Evolutionary conservation across 2,113 vertebrate genomes (phyloP).

Genomic region (Sclerurus mexicanus): DNA sequence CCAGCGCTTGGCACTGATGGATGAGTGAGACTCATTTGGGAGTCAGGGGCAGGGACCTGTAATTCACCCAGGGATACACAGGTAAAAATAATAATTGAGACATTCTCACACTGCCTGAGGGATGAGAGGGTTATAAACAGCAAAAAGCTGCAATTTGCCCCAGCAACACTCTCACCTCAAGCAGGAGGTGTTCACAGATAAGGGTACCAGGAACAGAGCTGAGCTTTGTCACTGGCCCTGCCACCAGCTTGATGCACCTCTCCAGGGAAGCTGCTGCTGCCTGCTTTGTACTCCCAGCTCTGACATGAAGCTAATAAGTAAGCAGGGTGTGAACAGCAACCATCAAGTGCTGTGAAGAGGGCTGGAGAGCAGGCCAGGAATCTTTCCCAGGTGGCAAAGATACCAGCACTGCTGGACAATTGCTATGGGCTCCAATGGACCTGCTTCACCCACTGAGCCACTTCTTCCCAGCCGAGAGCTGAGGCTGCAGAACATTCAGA

Average conservation of each 20-base stretch:
- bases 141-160: neutral
- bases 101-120: neutral
- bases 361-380: neutral
- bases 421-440: fast-evolving
- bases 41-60: neutral
- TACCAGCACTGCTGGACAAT: fast-evolving
- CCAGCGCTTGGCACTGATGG: fast-evolving
- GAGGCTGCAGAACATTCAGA: neutral
- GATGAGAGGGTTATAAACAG: neutral
- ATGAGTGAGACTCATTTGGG: neutral
- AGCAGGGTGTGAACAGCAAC: neutral
- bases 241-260: fast-evolving
- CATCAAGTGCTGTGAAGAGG: neutral
- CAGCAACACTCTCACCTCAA: fast-evolving
- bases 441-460: fast-evolving
- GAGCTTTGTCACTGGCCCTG: neutral
- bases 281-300: neutral
- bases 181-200: neutral
- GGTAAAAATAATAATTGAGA: neutral
- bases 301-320: neutral
- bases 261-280: neutral
- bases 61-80: neutral
- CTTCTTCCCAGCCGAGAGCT: fast-evolving
- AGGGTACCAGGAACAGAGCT: neutral
- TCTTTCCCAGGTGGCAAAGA: neutral